phyloP scores from a whole-genome alignment of 2,888 invertebrate species.

The Caprella mutica region DNA sequence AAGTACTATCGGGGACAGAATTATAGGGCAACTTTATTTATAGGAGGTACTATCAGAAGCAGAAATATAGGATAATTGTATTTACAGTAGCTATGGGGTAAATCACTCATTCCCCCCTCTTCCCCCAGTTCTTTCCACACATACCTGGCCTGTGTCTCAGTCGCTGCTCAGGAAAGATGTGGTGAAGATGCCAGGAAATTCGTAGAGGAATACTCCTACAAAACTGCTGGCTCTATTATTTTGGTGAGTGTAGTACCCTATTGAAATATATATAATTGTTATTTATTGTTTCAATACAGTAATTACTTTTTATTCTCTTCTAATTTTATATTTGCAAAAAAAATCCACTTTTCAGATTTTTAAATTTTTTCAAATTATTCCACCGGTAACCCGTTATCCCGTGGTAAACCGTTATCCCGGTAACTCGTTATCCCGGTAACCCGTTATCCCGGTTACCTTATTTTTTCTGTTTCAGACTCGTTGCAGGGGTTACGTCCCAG shows the following conservation, averaged over 20 bases:
- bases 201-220: constrained; percentile 28
- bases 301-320: no score
- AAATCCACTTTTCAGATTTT: no score
- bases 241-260: no score
- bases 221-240: constrained; percentile 27
- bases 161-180: constrained; percentile 24
- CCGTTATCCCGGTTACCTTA: background rate
- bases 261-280: background rate
- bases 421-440: background rate
- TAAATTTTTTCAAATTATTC: no score
- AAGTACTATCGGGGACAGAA: no score
- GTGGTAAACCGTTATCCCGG: background rate
- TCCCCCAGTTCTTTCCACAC: constrained; percentile 30
- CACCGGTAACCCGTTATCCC: background rate
- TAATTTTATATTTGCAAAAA: no score
- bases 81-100: no score
- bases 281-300: background rate
- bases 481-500: constrained; percentile 21
- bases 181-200: constrained; percentile 17
- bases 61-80: no score
- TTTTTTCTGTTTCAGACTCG: constrained; percentile 13
- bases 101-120: no score
- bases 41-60: no score
- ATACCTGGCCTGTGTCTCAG: constrained; percentile 27
- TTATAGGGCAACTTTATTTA: no score